Base-by-base conservation (phyloP, 2,797 vertebrate genomes). In the Scolopax rusticola region DNA sequence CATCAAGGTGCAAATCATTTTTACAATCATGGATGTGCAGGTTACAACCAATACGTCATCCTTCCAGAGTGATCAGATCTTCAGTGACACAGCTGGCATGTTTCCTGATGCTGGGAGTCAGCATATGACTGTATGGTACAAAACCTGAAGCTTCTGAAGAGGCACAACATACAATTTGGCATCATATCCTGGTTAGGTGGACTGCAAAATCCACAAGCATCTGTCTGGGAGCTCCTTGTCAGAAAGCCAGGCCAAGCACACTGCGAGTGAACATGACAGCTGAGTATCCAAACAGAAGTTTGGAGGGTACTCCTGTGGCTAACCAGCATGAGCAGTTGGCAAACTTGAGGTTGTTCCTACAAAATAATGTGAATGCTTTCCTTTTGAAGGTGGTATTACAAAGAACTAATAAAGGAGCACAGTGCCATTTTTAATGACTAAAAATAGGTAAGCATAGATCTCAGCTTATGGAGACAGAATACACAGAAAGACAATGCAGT, bases 281-380 rank as follows among this genome's bases (percentile, higher is more conserved):
- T 86, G 45, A 88, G 69, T 53, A 36, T 28, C 21, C 30, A 45
- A 94, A 63, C 78, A 87, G 84, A 90, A 74, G 5, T 75, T 84
- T 86, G 61, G 69, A 95, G 71, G 51, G 41, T 40, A 59, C 27
- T 73, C 88, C 90, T 94, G 77, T 67, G 74, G 69, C 61, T 94
- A 56, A 81, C 23, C 77, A 86, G 57, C 65, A 81, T 3, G 67
- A 82, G 19, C 54, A 79, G 27, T 5, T 95, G 91, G 80, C 77
- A 93, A 76, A 73, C 3, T 9, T 65, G 30, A 78, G 27, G 16
- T 43, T 93, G 41, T 59, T 81, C 65, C 27, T 75, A 69, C 13
- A 64, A 90, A 90, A 75, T 19, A 71, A 43, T 9, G 27, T 43
- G 32, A 78, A 61, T 18, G 7, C 13, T 75, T 80, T 82, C 30